phyloP scores from a whole-genome alignment of 2,797 vertebrate species.

The Sebastiscus tertius region DNA sequence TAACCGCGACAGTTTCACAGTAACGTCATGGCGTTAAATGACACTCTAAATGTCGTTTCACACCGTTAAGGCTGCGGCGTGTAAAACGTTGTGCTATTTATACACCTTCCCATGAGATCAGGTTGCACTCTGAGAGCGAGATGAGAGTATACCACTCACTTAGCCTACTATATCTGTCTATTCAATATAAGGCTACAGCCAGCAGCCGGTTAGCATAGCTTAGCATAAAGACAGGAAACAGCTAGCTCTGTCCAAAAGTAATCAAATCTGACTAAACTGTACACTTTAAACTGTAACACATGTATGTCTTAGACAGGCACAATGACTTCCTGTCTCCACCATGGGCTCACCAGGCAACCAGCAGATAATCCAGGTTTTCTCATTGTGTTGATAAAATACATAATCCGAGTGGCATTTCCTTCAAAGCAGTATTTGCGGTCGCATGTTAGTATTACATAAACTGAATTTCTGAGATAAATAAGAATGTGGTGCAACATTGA shows the following conservation, averaged over 20 bases:
- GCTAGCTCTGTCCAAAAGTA: background rate
- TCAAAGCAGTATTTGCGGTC: background rate
- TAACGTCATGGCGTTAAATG: no score
- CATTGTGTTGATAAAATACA: background rate
- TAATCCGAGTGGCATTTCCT: background rate
- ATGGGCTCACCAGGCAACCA: background rate
- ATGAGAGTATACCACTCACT: background rate
- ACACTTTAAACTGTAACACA: background rate
- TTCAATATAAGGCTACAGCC: background rate
- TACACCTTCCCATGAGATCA: no score
- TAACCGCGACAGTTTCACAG: no score
- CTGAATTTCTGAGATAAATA: background rate
- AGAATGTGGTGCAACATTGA: background rate
- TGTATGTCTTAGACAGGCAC: background rate
- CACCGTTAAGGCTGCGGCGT: no score
- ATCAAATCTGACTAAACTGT: background rate
- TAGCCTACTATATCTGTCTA: no score
- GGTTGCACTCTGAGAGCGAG: no score
- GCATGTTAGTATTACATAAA: background rate
- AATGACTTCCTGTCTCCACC: background rate
- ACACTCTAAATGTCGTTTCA: no score
- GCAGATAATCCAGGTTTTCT: background rate
- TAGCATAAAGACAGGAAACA: background rate
- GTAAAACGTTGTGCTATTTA: no score
- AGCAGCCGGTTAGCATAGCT: conserved; percentile 2